Evolutionary conservation across 2,888 invertebrate genomes (phyloP), one percentile per base, ranked within the genome.

Genomic region (Gasteruption jaculator): DNA sequence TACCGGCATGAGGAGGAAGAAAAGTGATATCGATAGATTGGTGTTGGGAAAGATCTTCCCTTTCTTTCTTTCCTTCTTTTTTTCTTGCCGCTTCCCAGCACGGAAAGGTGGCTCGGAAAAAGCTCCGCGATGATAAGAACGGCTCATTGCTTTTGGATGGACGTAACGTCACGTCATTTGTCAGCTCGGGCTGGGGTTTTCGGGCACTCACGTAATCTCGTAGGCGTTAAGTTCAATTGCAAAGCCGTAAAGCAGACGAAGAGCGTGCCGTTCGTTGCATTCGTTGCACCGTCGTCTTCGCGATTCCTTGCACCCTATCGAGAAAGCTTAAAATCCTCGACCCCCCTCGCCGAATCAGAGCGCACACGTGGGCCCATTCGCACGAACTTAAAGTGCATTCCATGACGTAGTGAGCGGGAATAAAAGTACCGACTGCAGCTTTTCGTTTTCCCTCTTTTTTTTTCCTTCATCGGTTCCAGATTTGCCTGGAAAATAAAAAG

Each of bases 331-430:
- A n/a, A n/a, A n/a, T n/a, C n/a, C n/a, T n/a, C n/a, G n/a, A n/a
- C n/a, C n/a, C n/a, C n/a, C n/a, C n/a, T n/a, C n/a, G n/a, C n/a
- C n/a, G n/a, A n/a, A n/a, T n/a, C n/a, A n/a, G n/a, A n/a, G n/a
- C n/a, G n/a, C n/a, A n/a, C n/a, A 47, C 63, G 61, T 55, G 57
- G 58, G 60, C 46, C 47, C 49, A 53, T 63, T 65, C 63, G 50
- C 64, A 62, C 54, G 60, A 45, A 33, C 45, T 31, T 33, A 42
- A 48, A 57, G 56, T 54, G 57, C 56, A 53, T 46, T 54, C 39
- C 44, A 38, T 50, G 33, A 42, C 44, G 46, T 37, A 38, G 21
- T 34, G 29, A 29, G 33, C 11, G 15, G 29, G 27, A 38, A 47
- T 37, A 43, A 43, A 37, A 31, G 32, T 38, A 38, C 41, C 31